Evolutionary conservation across 1,140 invertebrate species (phyloP).

Genomic region (Triops cancriformis): DNA sequence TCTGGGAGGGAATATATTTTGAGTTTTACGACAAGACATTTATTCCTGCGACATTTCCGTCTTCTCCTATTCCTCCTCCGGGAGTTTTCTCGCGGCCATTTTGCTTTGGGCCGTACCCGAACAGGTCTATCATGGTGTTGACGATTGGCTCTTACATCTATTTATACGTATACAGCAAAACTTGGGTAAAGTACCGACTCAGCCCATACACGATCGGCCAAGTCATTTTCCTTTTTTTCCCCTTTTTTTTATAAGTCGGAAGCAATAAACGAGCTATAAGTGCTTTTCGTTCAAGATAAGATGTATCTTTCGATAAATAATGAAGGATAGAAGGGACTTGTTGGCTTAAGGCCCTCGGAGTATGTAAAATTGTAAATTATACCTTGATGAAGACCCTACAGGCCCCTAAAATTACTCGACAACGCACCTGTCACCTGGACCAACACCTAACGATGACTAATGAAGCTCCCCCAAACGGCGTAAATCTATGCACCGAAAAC

Average conservation of each 20-base stretch:
- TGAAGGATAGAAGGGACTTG: not conserved
- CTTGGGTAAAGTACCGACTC: not conserved
- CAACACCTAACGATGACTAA: slow-evolving; percentile 10
- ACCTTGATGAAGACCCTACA: slow-evolving; percentile 4
- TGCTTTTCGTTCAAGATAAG: not conserved
- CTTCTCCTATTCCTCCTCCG: not conserved
- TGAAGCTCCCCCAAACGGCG: not conserved
- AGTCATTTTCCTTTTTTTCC: too few species aligned
- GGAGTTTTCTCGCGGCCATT: not conserved
- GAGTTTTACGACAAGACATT: not conserved
- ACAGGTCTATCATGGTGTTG: not conserved
- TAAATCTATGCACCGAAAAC: not conserved
- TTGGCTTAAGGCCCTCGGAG: not conserved
- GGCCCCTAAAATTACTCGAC: not conserved
- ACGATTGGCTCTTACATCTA: not conserved
- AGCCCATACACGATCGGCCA: not conserved
- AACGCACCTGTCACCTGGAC: slow-evolving; percentile 8
- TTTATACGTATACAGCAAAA: not conserved
- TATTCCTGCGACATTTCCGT: not conserved
- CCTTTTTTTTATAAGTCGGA: too few species aligned
- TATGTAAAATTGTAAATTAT: slow-evolving; percentile 1
- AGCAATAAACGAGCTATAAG: too few species aligned
- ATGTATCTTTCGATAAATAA: not conserved
- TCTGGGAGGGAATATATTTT: not conserved
- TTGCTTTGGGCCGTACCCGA: not conserved